Conservation (phyloP, 2,113 vertebrate species). For the Labrus mixtus region DNA sequence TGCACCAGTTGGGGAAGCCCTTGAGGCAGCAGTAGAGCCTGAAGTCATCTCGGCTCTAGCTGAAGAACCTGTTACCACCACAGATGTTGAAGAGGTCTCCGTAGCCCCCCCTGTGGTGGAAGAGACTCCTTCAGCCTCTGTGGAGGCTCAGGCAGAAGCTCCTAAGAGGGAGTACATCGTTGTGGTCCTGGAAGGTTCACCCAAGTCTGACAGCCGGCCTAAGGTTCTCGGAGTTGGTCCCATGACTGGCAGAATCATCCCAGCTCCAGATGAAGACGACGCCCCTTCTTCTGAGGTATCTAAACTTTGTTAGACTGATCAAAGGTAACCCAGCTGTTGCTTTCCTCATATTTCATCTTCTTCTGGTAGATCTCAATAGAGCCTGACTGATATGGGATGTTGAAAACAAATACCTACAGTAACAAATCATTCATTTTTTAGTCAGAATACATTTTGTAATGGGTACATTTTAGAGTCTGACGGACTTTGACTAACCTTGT, state of each 20-base stretch:
- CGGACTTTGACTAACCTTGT: too few species aligned
- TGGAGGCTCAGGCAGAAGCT: constrained; percentile 19
- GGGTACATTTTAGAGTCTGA: too few species aligned
- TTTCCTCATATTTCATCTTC: too few species aligned
- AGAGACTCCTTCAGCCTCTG: background rate
- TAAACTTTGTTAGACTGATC: constrained; percentile 2
- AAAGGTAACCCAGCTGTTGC: too few species aligned
- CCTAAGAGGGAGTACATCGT: constrained; percentile 76
- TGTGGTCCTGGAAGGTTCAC: constrained; percentile 79
- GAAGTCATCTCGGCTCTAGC: background rate
- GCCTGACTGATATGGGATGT: too few species aligned
- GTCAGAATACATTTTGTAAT: too few species aligned
- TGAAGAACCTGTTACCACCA: constrained; percentile 23
- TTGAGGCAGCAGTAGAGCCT: background rate
- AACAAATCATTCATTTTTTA: too few species aligned
- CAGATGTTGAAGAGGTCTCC: constrained; percentile 30
- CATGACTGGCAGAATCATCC: constrained; percentile 72
- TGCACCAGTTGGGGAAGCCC: background rate
- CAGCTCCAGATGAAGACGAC: constrained; percentile 68
- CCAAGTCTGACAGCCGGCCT: constrained; percentile 71
- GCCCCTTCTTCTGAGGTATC: constrained; percentile 66
- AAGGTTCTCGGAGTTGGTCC: constrained; percentile 78
- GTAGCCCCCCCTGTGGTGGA: background rate
- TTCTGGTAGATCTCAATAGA: too few species aligned
- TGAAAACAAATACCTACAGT: too few species aligned